These are phyloP conservation scores for Petrosia ficiformis DNA, from an alignment of 37 sponge, comb jelly and placozoan species.

Conservation along the genomic window DNA sequence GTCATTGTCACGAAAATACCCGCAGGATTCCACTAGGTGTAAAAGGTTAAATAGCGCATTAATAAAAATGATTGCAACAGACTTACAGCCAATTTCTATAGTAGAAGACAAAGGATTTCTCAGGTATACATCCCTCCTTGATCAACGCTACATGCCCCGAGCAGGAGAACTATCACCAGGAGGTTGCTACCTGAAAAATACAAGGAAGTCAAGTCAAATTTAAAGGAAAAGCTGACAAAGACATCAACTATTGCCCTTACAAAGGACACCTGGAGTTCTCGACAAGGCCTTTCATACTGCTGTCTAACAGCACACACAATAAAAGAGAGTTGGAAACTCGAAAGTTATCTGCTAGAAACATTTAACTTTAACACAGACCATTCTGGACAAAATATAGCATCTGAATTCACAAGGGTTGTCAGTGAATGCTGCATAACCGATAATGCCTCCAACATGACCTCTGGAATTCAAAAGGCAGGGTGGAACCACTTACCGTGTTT, in stretches of 20 bases:
- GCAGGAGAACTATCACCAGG: not conserved
- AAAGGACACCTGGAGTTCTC: not conserved
- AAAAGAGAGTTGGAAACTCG: not conserved
- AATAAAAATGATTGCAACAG: too few relatives aligned
- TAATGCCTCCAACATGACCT: constrained; percentile 1
- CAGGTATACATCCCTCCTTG: too few relatives aligned
- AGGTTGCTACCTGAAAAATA: not conserved
- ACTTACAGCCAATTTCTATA: too few relatives aligned
- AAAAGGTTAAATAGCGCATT: too few relatives aligned
- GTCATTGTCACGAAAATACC: too few relatives aligned
- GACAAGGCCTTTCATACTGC: not conserved
- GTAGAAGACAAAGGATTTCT: too few relatives aligned
- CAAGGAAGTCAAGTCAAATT: not conserved
- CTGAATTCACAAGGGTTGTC: not conserved
- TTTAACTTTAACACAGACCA: not conserved
- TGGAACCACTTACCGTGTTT: not conserved
- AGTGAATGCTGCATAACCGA: not conserved
- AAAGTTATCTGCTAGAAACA: not conserved
- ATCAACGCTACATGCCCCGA: too few relatives aligned
- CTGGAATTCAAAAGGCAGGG: not conserved
- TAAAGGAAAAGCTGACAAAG: too few relatives aligned
- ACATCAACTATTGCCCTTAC: not conserved
- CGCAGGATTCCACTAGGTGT: too few relatives aligned
- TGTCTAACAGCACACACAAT: not conserved
- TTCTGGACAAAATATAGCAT: not conserved